These are phyloP conservation scores for Morinoia aosen DNA, from an alignment of 2,888 invertebrate genomes.

Conservation along the genomic window DNA sequence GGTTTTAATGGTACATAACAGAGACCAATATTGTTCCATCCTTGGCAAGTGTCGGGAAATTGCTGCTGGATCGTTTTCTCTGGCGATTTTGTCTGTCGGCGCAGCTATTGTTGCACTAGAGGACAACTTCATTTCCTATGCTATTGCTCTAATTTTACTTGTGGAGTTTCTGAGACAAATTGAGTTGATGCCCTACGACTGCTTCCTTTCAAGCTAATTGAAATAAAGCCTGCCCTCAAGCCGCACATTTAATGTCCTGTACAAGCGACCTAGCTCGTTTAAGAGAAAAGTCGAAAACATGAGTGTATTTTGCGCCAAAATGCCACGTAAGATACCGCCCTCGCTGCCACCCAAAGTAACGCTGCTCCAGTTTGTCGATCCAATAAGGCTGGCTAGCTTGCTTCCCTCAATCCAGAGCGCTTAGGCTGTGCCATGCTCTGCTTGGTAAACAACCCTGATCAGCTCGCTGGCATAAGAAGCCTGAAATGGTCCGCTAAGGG, in stretches of 20 bases:
- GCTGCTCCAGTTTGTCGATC: neutral
- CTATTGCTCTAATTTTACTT: neutral
- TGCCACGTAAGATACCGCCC: neutral
- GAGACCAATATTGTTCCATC: neutral
- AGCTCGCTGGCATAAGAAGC: neutral
- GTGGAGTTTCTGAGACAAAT: neutral
- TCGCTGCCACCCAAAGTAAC: neutral
- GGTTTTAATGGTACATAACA: neutral
- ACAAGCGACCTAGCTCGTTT: neutral
- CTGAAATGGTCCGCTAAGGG: constrained; percentile 24
- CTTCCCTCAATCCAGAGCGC: neutral
- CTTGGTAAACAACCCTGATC: constrained; percentile 33
- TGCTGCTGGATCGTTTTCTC: neutral
- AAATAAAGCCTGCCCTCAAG: neutral
- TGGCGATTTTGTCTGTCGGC: neutral
- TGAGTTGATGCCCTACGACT: neutral
- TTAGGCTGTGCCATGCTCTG: neutral
- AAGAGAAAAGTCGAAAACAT: neutral
- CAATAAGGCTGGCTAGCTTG: neutral
- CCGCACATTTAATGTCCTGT: neutral
- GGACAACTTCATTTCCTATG: neutral
- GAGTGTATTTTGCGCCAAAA: too few species aligned
- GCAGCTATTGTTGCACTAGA: neutral
- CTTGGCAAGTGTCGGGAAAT: neutral
- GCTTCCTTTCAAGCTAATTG: neutral